These are phyloP conservation scores for Trachelus stipa DNA, from an alignment of 2,888 invertebrate species.

Conservation along the genomic window DNA sequence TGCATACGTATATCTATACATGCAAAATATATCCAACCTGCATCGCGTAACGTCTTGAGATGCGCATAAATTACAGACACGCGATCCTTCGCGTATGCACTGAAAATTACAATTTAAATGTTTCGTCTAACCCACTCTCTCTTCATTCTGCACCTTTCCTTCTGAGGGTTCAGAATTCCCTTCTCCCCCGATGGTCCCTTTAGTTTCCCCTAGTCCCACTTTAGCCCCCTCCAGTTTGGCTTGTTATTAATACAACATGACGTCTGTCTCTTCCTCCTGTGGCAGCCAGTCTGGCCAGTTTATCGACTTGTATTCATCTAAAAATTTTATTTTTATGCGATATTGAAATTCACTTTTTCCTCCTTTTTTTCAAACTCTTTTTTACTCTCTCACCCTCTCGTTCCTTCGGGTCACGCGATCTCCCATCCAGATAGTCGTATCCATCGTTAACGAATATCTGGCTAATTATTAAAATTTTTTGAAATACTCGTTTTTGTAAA, in stretches of 20 bases:
- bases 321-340: slow-evolving; percentile 64
- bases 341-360: slow-evolving; percentile 53
- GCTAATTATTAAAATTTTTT: background rate
- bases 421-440: background rate
- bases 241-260: background rate
- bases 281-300: slow-evolving; percentile 35
- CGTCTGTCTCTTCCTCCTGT: background rate
- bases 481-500: background rate
- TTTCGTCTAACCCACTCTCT: slow-evolving; percentile 16
- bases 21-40: background rate
- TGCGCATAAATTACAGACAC: slow-evolving; percentile 63
- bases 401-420: slow-evolving; percentile 21
- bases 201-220: background rate
- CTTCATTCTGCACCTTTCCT: background rate
- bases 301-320: slow-evolving; percentile 63
- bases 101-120: slow-evolving; percentile 65
- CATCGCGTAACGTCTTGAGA: slow-evolving; percentile 55
- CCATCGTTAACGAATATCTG: background rate
- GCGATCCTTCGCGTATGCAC: slow-evolving; percentile 53
- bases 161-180: slow-evolving; percentile 4
- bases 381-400: background rate
- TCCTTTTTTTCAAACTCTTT: slow-evolving; percentile 18
- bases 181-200: slow-evolving; percentile 38
- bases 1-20: background rate
- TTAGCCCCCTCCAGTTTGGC: background rate